phyloP scores from a whole-genome alignment of 2,888 invertebrate genomes.

The Drosophila ezoana region DNA sequence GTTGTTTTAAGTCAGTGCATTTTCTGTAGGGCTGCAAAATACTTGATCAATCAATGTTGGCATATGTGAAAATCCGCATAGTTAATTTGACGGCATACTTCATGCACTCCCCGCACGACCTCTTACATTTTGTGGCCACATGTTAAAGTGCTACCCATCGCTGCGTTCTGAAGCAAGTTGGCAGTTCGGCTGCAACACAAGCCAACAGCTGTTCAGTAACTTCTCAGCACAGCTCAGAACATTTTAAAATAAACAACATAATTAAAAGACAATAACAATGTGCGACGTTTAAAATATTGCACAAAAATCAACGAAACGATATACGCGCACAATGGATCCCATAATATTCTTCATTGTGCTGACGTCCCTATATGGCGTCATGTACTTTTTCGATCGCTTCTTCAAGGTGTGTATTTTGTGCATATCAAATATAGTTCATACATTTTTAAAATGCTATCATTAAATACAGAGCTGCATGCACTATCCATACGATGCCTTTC shows the following conservation, averaged over 20 bases:
- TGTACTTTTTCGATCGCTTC: slow-evolving; percentile 93
- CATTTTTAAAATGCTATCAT: slow-evolving; percentile 70
- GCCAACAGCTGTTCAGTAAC: slow-evolving; percentile 38
- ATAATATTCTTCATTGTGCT: slow-evolving; percentile 87
- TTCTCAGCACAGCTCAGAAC: background rate
- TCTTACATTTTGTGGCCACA: background rate
- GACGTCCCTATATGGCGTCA: slow-evolving; percentile 88
- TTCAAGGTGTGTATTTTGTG: slow-evolving; percentile 88
- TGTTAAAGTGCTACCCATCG: slow-evolving; percentile 1
- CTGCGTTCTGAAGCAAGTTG: slow-evolving; percentile 10
- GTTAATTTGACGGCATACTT: background rate
- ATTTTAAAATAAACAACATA: slow-evolving; percentile 27
- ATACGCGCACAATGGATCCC: slow-evolving; percentile 87
- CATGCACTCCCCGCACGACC: background rate
- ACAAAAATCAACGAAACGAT: slow-evolving; percentile 13
- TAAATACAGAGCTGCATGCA: slow-evolving; percentile 93
- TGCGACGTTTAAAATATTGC: slow-evolving; percentile 25
- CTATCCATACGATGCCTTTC: slow-evolving; percentile 91
- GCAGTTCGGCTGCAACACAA: slow-evolving; percentile 22
- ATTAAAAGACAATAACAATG: slow-evolving; percentile 49
- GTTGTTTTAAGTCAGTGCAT: too few relatives aligned
- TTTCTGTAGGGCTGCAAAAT: too few relatives aligned
- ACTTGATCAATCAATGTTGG: too few relatives aligned
- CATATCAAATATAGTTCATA: background rate
- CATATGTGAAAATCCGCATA: too few relatives aligned